Percentiles rank a stretch among this genome's conserved stretches.
Evolutionary conservation across 35 echinoderm and acorn worm species (phyloP).

Genomic region (Hemicentrotus pulcherrimus): DNA sequence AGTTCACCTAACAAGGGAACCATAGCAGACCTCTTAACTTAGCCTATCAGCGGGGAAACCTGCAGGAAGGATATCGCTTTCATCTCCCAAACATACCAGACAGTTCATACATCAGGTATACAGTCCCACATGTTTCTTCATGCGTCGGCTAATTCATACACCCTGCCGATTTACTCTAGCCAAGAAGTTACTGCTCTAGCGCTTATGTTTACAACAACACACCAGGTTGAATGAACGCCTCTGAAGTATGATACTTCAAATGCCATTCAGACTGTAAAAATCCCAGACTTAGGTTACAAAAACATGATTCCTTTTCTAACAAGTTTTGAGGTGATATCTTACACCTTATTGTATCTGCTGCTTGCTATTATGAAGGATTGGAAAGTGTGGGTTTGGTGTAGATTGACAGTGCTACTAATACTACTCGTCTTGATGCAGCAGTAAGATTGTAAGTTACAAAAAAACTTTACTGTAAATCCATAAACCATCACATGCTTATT

Average conservation of each 20-base stretch:
- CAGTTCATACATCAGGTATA: not conserved
- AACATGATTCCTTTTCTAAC: not conserved
- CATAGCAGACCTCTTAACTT: not conserved
- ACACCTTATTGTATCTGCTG: not conserved
- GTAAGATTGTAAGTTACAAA: no score
- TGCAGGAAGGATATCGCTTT: not conserved
- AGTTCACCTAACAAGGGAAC: not conserved
- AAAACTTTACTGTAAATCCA: no score
- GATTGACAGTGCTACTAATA: not conserved
- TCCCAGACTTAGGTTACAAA: not conserved
- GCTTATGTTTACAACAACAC: constrained; percentile 15
- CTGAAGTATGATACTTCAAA: not conserved
- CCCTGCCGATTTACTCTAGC: not conserved
- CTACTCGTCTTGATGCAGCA: no score
- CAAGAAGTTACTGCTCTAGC: not conserved
- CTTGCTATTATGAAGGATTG: not conserved
- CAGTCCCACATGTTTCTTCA: not conserved
- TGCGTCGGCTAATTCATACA: not conserved
- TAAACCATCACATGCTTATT: no score
- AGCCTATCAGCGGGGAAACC: not conserved
- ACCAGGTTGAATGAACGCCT: not conserved
- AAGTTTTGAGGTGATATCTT: not conserved
- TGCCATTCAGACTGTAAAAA: not conserved
- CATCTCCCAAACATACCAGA: not conserved
- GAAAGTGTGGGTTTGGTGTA: not conserved